Evolutionary conservation across 2,113 vertebrate genomes (phyloP).

Genomic region (Spheniscus mendiculus): DNA sequence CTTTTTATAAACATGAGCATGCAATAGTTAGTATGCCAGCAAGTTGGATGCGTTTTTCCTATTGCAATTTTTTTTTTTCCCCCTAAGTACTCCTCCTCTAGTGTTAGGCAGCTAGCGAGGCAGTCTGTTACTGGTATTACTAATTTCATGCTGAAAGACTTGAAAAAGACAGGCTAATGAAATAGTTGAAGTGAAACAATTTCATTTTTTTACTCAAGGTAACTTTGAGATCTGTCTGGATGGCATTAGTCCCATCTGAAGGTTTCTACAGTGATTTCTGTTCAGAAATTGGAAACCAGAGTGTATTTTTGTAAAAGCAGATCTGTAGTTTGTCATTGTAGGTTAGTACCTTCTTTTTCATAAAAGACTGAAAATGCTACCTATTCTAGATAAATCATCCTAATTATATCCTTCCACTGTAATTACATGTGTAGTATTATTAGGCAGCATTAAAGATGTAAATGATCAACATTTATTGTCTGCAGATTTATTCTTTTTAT

Average conservation of each 20-base stretch:
- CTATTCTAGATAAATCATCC: slow-evolving; percentile 29
- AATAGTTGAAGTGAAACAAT: not conserved
- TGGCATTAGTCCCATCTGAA: not conserved
- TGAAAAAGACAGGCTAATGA: not conserved
- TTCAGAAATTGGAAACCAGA: not conserved
- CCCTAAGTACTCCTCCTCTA: not conserved
- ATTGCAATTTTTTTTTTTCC: not conserved
- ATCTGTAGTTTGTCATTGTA: not conserved
- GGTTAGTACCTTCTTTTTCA: slow-evolving; percentile 3
- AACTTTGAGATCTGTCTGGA: not conserved
- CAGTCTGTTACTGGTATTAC: not conserved
- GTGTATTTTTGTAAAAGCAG: not conserved
- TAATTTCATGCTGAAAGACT: not conserved
- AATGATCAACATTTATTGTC: slow-evolving; percentile 12
- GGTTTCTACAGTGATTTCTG: not conserved
- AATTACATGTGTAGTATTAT: slow-evolving; percentile 21
- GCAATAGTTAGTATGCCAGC: not conserved
- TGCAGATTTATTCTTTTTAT: not conserved
- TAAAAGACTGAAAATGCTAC: not conserved
- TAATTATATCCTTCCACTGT: slow-evolving; percentile 27
- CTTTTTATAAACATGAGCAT: not conserved
- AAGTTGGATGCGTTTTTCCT: not conserved
- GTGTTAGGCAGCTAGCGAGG: not conserved
- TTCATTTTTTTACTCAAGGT: not conserved
- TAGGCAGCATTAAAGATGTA: slow-evolving; percentile 9